Conservation (phyloP, 1,140 invertebrate genomes). For the Chelonus insularis region DNA sequence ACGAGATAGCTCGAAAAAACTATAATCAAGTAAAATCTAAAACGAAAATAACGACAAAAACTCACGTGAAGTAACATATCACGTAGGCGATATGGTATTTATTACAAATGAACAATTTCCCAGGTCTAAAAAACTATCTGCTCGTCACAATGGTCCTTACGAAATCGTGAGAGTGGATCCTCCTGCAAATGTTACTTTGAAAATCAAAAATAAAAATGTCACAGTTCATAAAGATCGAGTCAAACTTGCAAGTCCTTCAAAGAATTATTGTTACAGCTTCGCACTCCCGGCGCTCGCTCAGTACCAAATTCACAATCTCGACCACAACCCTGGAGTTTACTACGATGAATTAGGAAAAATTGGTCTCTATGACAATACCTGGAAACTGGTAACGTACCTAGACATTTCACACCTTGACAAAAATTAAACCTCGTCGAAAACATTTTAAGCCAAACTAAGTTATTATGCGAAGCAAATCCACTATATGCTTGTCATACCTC, state of each 20-base stretch:
- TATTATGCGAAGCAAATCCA: not conserved
- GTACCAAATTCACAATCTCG: not conserved
- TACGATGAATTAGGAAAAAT: slow-evolving; percentile 5
- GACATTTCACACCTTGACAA: not conserved
- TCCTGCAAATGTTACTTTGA: not conserved
- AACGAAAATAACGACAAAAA: slow-evolving; percentile 18
- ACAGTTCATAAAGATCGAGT: slow-evolving; percentile 5
- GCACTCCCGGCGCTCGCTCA: not conserved
- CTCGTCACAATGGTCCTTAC: not conserved
- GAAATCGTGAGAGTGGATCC: not conserved
- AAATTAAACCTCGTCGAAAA: slow-evolving; percentile 9
- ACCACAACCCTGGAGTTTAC: slow-evolving; percentile 5
- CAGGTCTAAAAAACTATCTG: not conserved
- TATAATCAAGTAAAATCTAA: not conserved
- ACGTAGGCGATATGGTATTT: slow-evolving; percentile 7
- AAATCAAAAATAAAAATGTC: not conserved
- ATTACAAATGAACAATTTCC: slow-evolving; percentile 8
- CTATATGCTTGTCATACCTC: not conserved
- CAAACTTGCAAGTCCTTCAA: not conserved
- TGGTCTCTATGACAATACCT: not conserved
- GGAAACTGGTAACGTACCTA: slow-evolving; percentile 9
- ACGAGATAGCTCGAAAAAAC: not conserved
- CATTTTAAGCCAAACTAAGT: not conserved
- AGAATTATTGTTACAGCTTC: not conserved
- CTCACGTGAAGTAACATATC: not conserved